A percentile compares a stretch with the other conserved stretches of the same genome.
Conservation (phyloP, 2,113 vertebrate species). For the Desmodus rotundus region DNA sequence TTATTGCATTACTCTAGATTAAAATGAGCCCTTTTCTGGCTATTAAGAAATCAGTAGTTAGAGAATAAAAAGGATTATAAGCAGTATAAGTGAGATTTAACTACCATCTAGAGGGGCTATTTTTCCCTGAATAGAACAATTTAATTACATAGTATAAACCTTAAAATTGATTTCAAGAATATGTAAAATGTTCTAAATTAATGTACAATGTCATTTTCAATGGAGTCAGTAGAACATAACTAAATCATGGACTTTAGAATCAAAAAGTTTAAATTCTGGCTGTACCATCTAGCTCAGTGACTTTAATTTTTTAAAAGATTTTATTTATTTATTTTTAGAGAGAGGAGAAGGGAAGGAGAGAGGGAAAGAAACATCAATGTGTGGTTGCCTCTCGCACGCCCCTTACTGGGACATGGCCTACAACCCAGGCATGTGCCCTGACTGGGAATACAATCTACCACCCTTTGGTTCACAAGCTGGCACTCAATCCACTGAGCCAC, state of each 20-base stretch:
- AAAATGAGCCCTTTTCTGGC: not conserved
- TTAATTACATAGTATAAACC: not conserved
- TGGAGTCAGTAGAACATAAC: not conserved
- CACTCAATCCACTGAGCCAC: no score
- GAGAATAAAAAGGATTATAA: constrained; percentile 10
- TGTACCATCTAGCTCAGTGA: not conserved
- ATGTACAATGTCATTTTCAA: not conserved
- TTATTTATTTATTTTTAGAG: no score
- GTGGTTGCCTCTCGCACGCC: no score
- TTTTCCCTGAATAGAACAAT: constrained; percentile 15
- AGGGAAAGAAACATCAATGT: no score
- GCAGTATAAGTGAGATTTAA: not conserved
- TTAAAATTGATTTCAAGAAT: constrained; percentile 35
- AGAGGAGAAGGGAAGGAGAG: no score
- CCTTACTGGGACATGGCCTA: no score
- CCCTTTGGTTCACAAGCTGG: no score
- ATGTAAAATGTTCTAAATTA: constrained; percentile 25
- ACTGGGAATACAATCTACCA: no score
- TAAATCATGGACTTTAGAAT: not conserved
- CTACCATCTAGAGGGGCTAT: not conserved
- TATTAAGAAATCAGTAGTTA: not conserved
- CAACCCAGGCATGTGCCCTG: no score
- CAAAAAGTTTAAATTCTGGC: constrained; percentile 31
- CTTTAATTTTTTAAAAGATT: not conserved
- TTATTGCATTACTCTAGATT: not conserved